These are phyloP conservation scores for Gerris lacustris DNA, from an alignment of 2,888 invertebrate species.

Conservation along the genomic window DNA sequence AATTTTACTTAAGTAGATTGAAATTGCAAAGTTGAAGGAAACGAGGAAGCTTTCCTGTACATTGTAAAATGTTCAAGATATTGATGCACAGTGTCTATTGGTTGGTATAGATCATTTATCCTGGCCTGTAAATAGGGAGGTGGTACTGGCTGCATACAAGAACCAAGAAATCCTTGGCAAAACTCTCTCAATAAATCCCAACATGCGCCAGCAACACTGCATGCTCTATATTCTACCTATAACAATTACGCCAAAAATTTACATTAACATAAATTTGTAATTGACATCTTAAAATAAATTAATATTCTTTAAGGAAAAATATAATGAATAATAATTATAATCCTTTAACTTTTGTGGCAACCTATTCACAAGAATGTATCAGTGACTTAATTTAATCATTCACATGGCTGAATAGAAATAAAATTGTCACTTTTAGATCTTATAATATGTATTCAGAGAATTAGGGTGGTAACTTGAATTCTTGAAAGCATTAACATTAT, in stretches of 20 bases:
- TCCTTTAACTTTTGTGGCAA: too few relatives aligned
- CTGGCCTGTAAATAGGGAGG: constrained; percentile 59
- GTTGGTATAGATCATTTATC: constrained; percentile 75
- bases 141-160: constrained; percentile 56
- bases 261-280: background rate
- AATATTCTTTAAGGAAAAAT: too few relatives aligned
- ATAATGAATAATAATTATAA: too few relatives aligned
- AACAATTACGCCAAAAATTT: background rate
- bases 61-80: constrained; percentile 87
- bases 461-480: too few relatives aligned
- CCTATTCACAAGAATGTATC: too few relatives aligned
- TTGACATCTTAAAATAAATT: too few relatives aligned
- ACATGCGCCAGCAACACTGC: constrained; percentile 72
- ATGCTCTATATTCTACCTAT: constrained; percentile 78
- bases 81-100: constrained; percentile 85
- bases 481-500: too few relatives aligned
- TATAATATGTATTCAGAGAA: too few relatives aligned
- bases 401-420: too few relatives aligned
- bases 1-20: too few relatives aligned
- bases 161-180: constrained; percentile 77
- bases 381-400: too few relatives aligned
- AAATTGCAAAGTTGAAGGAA: constrained; percentile 22
- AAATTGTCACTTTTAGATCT: too few relatives aligned
- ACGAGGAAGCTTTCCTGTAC: constrained; percentile 57
- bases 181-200: constrained; percentile 89